Base-by-base conservation (phyloP, 2,888 invertebrate species). In the Epinotia ramella region DNA sequence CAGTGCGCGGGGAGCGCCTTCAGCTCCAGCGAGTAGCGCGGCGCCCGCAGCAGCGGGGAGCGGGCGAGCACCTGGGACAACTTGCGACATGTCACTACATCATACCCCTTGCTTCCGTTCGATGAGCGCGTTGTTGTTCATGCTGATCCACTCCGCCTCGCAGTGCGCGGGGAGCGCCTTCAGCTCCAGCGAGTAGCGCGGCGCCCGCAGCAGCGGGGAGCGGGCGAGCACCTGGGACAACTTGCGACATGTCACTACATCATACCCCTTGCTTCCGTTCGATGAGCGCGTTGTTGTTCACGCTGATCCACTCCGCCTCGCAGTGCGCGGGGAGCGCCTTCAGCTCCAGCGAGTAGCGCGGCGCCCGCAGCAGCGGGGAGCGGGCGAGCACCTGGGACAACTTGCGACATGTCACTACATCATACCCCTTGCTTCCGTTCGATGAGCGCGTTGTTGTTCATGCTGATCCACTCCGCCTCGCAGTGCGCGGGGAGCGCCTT, bases 11-110 rank as follows among this genome's bases (percentile, higher is more conserved):
- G 86, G 4, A 91, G 78, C 0, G 90, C 87, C 64, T 92, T 91
- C 56, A 94, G 59, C 20, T 94, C 93, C 9, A 94, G 72, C 1
- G 88, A 86, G 76, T 89, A 93, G 0, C 81, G 84, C 0, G 93
- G 93, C 2, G 84, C 80, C 0, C 94, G 84, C 1, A 86, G 77
- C 0, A 94, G 73, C 0, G 88, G 91, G 64, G 93, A 93, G 24
- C 84, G 88, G 81, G 93, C 92, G 0, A 92, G 89, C 13, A 94
- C 87, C 93, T n/a, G n/a, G n/a, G n/a, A n/a, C n/a, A n/a, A n/a
- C n/a, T n/a, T n/a, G n/a, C n/a, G n/a, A n/a, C n/a, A n/a, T n/a
- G n/a, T n/a, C n/a, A n/a, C n/a, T n/a, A n/a, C n/a, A n/a, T 28
- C 1, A 28, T 76, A 93, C 93, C 83, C 89, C 84, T 2, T 84